phyloP scores from a whole-genome alignment of 2,888 invertebrate genomes.

The Ophioninae sp. region DNA sequence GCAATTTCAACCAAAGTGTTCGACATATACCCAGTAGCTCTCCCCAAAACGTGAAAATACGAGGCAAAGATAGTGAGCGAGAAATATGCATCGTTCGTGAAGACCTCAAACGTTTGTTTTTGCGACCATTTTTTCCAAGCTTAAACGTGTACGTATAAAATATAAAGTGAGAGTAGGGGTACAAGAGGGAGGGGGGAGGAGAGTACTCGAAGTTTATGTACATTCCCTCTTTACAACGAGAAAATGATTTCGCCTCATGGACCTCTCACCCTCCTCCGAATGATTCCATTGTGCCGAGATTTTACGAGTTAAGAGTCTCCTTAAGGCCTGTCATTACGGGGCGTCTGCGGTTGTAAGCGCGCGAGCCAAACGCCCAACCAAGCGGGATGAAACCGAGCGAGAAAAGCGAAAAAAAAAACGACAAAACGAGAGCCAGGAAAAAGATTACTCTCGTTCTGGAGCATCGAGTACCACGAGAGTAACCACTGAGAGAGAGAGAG shows the following conservation, averaged over 20 bases:
- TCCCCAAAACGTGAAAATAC: constrained; percentile 30
- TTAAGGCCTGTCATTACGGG: constrained; percentile 79
- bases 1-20: no score
- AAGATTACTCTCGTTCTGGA: constrained; percentile 39
- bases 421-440: constrained; percentile 29
- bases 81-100: not conserved
- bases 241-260: constrained; percentile 51
- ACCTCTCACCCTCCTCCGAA: constrained; percentile 63
- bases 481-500: not conserved
- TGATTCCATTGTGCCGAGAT: constrained; percentile 78
- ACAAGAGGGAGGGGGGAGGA: constrained; percentile 2
- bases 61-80: constrained; percentile 6
- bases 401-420: not conserved
- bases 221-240: constrained; percentile 25
- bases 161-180: not conserved
- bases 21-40: no score
- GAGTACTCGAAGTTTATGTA: not conserved
- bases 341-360: constrained; percentile 69
- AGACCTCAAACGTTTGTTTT: constrained; percentile 52
- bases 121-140: constrained; percentile 31
- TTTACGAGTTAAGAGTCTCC: constrained; percentile 77
- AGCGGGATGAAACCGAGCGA: constrained; percentile 5
- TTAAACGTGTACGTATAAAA: constrained; percentile 24
- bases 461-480: constrained; percentile 9
- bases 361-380: constrained; percentile 58